phyloP scores from a whole-genome alignment of 2,797 vertebrate species.

The Bradypodion ventrale region DNA sequence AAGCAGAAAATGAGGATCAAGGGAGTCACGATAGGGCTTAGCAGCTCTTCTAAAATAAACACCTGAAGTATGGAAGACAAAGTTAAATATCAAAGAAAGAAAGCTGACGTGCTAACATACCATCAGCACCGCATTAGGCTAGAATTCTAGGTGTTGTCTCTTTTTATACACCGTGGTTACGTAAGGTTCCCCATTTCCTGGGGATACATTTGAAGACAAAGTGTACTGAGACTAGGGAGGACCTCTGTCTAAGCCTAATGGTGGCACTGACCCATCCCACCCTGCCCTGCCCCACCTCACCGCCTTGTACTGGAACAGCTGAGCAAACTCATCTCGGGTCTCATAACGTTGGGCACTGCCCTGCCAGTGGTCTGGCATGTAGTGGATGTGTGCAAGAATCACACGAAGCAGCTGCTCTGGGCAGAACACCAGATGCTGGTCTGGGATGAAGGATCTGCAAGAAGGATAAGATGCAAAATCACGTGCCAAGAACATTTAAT shows the following conservation, averaged over 20 bases:
- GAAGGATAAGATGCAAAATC: not conserved
- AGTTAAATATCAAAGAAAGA: not conserved
- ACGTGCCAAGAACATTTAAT: not conserved
- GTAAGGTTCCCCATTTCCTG: not conserved
- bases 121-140: not conserved
- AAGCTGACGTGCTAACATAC: not conserved
- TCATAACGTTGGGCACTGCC: constrained; percentile 95
- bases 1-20: constrained; percentile 94
- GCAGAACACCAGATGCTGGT: constrained; percentile 97
- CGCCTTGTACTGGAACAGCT: constrained; percentile 99
- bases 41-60: constrained; percentile 94
- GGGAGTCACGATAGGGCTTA: constrained; percentile 95
- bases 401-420: constrained; percentile 96
- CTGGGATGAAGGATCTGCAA: constrained; percentile 93
- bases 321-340: constrained; percentile 96
- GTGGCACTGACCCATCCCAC: not conserved
- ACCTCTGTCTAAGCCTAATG: not conserved
- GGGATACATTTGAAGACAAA: not conserved
- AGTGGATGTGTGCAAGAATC: constrained; percentile 96
- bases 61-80: constrained; percentile 75
- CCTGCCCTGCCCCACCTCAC: constrained; percentile 79
- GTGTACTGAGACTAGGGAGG: not conserved
- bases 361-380: constrained; percentile 99
- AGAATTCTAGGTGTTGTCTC: not conserved
- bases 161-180: not conserved